Conservation (phyloP, 1,140 invertebrate species). For the Leptopilina clavipes region DNA sequence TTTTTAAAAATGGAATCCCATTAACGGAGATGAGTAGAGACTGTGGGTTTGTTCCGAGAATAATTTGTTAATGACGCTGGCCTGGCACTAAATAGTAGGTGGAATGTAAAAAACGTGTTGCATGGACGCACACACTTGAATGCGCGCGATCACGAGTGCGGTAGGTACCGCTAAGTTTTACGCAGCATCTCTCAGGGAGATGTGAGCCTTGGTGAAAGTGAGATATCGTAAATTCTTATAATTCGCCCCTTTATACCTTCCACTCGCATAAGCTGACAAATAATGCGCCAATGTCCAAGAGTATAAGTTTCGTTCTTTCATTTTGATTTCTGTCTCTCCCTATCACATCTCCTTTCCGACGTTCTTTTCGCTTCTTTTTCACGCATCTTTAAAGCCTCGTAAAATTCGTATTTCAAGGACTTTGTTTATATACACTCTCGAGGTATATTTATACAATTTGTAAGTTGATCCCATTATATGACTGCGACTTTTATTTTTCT, state of each 20-base stretch:
- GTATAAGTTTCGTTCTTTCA: constrained; percentile 32
- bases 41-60: constrained; percentile 30
- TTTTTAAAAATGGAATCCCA: constrained; percentile 19
- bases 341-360: constrained; percentile 4
- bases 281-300: constrained; percentile 23
- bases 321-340: constrained; percentile 34
- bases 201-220: constrained; percentile 47
- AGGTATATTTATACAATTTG: constrained; percentile 16
- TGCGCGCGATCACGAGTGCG: constrained; percentile 41
- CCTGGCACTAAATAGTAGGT: constrained; percentile 54
- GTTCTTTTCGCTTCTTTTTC: neutral
- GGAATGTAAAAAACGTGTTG: constrained; percentile 58
- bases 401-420: neutral
- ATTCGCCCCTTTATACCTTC: constrained; percentile 35
- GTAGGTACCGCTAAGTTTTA: constrained; percentile 43
- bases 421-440: neutral
- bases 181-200: constrained; percentile 39
- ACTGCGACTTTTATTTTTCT: neutral
- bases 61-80: constrained; percentile 59
- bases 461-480: constrained; percentile 17
- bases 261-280: constrained; percentile 28
- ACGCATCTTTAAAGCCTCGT: constrained; percentile 12
- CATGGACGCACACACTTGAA: constrained; percentile 24
- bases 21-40: neutral
- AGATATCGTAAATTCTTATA: constrained; percentile 53